These are phyloP conservation scores for Eristalis intricaria DNA, from an alignment of 2,888 invertebrate species.

Conservation along the genomic window DNA sequence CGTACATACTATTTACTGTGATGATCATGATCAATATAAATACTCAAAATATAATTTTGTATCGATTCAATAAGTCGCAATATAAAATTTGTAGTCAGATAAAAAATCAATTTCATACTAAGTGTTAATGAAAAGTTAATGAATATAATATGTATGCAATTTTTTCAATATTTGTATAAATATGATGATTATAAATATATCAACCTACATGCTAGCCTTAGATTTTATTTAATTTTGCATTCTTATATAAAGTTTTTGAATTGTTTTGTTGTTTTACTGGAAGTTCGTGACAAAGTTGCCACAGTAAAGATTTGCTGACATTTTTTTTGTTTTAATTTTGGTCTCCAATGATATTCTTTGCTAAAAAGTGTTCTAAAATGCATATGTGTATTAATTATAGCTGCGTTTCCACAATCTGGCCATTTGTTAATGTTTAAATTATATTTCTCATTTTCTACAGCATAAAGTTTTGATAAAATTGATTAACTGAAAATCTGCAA, in stretches of 20 bases:
- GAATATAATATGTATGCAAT: not conserved
- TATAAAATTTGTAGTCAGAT: constrained; percentile 52
- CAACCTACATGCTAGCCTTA: constrained; percentile 1
- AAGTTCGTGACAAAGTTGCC: constrained; percentile 27
- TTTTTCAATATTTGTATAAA: not conserved
- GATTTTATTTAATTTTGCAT: not conserved
- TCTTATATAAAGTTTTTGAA: not conserved
- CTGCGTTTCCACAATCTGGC: constrained; percentile 36
- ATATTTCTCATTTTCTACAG: constrained; percentile 37
- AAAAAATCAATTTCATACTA: constrained; percentile 20
- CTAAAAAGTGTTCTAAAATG: constrained; percentile 1
- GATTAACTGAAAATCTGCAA: constrained; percentile 66
- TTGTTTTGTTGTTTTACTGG: not conserved
- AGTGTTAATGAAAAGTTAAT: constrained; percentile 5
- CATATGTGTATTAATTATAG: constrained; percentile 31
- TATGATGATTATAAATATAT: not conserved
- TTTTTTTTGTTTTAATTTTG: constrained; percentile 17
- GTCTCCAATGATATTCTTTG: not conserved
- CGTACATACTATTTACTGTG: not conserved
- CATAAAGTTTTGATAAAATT: constrained; percentile 56
- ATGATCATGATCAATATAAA: constrained; percentile 19
- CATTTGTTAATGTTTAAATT: constrained; percentile 22
- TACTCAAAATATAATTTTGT: constrained; percentile 46
- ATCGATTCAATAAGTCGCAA: constrained; percentile 54
- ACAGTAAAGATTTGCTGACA: constrained; percentile 15